phyloP scores from a whole-genome alignment of 2,113 vertebrate species.

The Bolborhynchus lineola region DNA sequence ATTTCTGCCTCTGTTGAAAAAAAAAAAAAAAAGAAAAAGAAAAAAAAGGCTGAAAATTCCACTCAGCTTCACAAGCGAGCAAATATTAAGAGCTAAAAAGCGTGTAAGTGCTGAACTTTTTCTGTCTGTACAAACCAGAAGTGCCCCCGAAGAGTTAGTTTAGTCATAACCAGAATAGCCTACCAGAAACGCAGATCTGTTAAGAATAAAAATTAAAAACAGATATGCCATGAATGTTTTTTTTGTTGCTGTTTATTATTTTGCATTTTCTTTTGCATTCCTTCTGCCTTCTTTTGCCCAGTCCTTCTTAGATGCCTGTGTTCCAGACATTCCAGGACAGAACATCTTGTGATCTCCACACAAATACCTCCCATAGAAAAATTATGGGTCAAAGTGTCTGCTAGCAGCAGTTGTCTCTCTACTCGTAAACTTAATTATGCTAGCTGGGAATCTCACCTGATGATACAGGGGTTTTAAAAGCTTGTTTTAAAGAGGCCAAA shows the following conservation, averaged over 20 bases:
- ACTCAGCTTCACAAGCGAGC: not conserved
- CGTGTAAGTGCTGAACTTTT: not conserved
- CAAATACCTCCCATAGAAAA: not conserved
- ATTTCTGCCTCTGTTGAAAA: not conserved
- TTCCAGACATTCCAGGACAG: conserved; percentile 51
- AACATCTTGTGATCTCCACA: not conserved
- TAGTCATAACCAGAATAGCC: conserved; percentile 43
- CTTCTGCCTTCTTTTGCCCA: conserved; percentile 27
- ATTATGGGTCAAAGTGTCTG: not conserved
- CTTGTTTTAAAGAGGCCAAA: not conserved
- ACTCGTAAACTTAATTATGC: not conserved
- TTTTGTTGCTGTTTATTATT: conserved; percentile 52
- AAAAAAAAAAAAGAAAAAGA: not conserved
- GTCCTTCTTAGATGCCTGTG: conserved; percentile 32
- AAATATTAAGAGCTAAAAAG: not conserved
- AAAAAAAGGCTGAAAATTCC: not conserved
- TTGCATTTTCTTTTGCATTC: conserved; percentile 46
- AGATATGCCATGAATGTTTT: conserved; percentile 38
- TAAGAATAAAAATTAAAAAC: conserved; percentile 53
- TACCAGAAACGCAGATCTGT: conserved; percentile 41
- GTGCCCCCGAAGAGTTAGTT: not conserved
- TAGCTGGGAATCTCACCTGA: not conserved
- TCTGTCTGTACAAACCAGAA: not conserved
- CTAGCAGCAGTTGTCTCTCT: not conserved
- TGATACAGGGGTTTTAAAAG: not conserved